A percentile compares a stretch with the other conserved stretches of the same genome.
These are phyloP conservation scores for Plagodis pulveraria DNA, from an alignment of 2,888 invertebrate species.

Conservation along the genomic window DNA sequence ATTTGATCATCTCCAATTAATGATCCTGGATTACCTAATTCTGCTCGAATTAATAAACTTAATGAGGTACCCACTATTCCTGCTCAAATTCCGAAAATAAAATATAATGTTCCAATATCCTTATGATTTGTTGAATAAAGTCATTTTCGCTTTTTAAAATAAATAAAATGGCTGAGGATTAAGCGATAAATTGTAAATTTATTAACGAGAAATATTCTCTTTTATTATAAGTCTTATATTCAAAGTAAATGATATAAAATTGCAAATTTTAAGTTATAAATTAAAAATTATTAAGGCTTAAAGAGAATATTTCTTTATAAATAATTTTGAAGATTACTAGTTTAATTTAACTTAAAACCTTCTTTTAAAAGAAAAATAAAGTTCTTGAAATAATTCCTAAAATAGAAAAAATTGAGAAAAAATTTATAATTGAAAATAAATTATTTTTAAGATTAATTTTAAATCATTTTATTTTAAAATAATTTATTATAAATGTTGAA, in stretches of 20 bases:
- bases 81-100: slow-evolving; percentile 57
- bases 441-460: slow-evolving; percentile 67
- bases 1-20: slow-evolving; percentile 90
- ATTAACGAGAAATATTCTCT: slow-evolving; percentile 81
- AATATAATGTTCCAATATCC: slow-evolving; percentile 90
- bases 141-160: slow-evolving; percentile 84
- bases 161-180: slow-evolving; percentile 86
- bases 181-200: slow-evolving; percentile 88
- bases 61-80: slow-evolving; percentile 89
- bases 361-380: slow-evolving; percentile 60
- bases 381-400: slow-evolving; percentile 64
- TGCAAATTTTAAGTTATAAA: slow-evolving; percentile 84
- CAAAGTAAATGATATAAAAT: slow-evolving; percentile 83
- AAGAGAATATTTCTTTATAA: slow-evolving; percentile 79
- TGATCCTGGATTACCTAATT: slow-evolving; percentile 88
- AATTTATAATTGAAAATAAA: slow-evolving; percentile 53
- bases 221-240: slow-evolving; percentile 81
- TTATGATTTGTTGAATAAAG: slow-evolving; percentile 90
- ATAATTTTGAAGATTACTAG: slow-evolving; percentile 87
- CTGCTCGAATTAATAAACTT: slow-evolving; percentile 89
- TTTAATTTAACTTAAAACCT: slow-evolving; percentile 86
- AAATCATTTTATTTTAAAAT: slow-evolving; percentile 76
- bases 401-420: slow-evolving; percentile 56
- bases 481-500: slow-evolving; percentile 75
- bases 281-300: slow-evolving; percentile 81